phyloP scores from a whole-genome alignment of 2,797 vertebrate species.

The Danio choprae region DNA sequence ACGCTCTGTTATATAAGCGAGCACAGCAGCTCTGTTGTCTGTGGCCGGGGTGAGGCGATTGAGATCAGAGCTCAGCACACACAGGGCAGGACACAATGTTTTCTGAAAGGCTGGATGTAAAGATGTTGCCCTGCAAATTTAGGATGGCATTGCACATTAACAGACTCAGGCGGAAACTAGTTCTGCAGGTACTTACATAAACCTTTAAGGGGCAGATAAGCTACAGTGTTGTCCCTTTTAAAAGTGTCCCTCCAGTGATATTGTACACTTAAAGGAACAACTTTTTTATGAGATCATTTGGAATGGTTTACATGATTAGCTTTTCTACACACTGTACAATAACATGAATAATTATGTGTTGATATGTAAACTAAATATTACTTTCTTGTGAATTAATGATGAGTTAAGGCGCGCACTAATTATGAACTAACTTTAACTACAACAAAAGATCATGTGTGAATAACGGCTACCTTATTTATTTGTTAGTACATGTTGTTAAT shows the following conservation, averaged over 20 bases:
- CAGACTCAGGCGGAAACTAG: background rate
- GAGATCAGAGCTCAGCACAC: conserved; percentile 12
- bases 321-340: too few relatives aligned
- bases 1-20: background rate
- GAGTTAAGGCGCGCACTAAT: too few relatives aligned
- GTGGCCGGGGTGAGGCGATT: background rate
- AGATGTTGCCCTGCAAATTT: background rate
- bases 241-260: background rate
- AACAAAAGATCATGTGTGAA: too few relatives aligned
- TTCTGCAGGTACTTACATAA: background rate
- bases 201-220: background rate
- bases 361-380: too few relatives aligned
- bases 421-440: too few relatives aligned
- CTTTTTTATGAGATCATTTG: background rate
- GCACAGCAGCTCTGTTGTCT: conserved; percentile 24
- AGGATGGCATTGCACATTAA: background rate
- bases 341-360: too few relatives aligned
- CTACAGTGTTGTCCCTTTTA: background rate
- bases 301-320: background rate
- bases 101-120: background rate
- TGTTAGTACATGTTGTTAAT: too few relatives aligned
- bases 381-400: too few relatives aligned
- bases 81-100: conserved; percentile 3
- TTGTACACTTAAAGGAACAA: background rate
- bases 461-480: too few relatives aligned